Conservation (phyloP, 2,888 invertebrate species). For the Drosophila falleni region DNA sequence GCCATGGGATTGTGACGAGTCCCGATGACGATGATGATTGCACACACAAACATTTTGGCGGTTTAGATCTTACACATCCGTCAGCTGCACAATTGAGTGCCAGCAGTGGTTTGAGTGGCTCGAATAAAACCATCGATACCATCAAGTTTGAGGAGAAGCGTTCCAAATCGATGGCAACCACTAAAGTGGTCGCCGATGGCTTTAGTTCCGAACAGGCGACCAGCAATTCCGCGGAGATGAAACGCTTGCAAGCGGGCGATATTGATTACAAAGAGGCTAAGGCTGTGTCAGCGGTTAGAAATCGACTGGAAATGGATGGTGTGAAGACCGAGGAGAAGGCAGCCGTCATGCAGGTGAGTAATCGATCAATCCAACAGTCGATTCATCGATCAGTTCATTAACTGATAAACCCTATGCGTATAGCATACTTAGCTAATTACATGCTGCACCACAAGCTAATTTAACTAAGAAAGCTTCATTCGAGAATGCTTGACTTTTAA, state of each 20-base stretch:
- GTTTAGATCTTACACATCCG: slow-evolving; percentile 82
- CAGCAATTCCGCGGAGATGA: slow-evolving; percentile 90
- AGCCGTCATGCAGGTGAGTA: slow-evolving; percentile 91
- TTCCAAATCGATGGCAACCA: slow-evolving; percentile 91
- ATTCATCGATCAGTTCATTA: slow-evolving; percentile 57
- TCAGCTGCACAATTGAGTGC: slow-evolving; percentile 82
- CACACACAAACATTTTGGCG: slow-evolving; percentile 83
- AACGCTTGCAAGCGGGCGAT: slow-evolving; percentile 92
- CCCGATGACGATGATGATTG: slow-evolving; percentile 90
- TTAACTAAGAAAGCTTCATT: neutral
- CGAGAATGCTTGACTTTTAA: neutral
- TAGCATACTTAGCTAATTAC: slow-evolving; percentile 39
- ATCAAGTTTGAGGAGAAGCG: slow-evolving; percentile 94
- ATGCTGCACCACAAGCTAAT: slow-evolving; percentile 16
- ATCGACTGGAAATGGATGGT: slow-evolving; percentile 93
- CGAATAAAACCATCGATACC: slow-evolving; percentile 87
- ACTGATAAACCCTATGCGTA: neutral
- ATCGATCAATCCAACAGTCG: neutral
- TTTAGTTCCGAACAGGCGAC: slow-evolving; percentile 91
- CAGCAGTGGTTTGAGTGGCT: slow-evolving; percentile 82
- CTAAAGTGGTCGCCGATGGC: slow-evolving; percentile 93
- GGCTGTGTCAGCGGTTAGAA: slow-evolving; percentile 91
- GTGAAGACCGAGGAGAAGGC: slow-evolving; percentile 94
- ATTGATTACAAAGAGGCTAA: slow-evolving; percentile 92
- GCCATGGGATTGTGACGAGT: slow-evolving; percentile 89